Conservation (phyloP, 2,113 vertebrate genomes). For the Cepphus grylle region DNA sequence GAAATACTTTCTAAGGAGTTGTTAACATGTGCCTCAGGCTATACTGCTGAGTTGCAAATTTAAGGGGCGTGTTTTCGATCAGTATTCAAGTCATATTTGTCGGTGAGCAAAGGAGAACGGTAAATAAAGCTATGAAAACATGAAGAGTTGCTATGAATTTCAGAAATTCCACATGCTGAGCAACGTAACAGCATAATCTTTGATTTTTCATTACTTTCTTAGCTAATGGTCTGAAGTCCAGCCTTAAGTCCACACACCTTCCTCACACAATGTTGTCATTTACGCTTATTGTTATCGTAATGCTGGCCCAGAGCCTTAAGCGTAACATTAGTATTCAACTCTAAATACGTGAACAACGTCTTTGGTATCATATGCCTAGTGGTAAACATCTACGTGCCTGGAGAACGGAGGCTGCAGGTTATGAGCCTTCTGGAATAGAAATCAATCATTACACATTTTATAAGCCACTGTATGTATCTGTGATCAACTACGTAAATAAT, state of each 20-base stretch:
- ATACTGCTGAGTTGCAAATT: constrained; percentile 13
- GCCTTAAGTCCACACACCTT: background rate
- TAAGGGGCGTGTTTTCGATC: background rate
- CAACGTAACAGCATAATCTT: background rate
- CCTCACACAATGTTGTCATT: background rate
- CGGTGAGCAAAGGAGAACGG: background rate
- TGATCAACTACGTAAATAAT: background rate
- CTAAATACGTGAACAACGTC: background rate
- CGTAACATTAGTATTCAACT: background rate
- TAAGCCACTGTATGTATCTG: background rate
- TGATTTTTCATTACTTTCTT: background rate
- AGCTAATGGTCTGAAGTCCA: background rate
- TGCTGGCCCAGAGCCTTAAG: background rate
- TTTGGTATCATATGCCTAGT: background rate
- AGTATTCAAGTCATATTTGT: constrained; percentile 3
- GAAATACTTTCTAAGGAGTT: constrained; percentile 35
- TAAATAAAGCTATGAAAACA: background rate
- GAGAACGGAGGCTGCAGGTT: background rate
- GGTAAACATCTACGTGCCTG: background rate
- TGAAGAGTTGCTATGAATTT: background rate
- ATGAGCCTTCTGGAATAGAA: background rate
- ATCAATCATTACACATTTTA: background rate
- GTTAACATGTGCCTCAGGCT: constrained; percentile 30
- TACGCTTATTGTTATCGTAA: background rate
- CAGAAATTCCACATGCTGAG: background rate